Evolutionary conservation across 2,888 invertebrate species (phyloP), one percentile per base, ranked within the genome.

Genomic region (Ormyrus rosae): DNA sequence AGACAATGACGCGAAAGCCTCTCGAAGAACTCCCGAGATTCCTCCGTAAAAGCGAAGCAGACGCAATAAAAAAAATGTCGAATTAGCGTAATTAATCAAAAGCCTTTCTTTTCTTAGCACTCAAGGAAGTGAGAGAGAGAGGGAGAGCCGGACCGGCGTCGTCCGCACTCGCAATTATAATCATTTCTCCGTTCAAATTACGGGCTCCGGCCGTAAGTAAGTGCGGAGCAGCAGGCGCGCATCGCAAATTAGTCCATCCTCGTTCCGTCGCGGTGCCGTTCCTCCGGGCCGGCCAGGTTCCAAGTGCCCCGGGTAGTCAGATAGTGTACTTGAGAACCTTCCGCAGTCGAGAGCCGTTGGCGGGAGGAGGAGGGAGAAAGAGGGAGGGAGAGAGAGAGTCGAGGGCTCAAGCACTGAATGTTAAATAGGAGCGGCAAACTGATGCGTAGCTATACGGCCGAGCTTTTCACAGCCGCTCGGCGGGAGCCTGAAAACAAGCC

Each of bases 341-440:
- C 61, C 61, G 50, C 58, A 71, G 51, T 55, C 45, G 51, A 68
- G 45, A 55, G 68, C 68, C 68, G 11, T 11, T n/a, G 48, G 65
- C 10, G 13, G 63, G 34, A 77, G 11, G 58, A 53, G 65, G 65
- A 65, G 55, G n/a, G 65, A 56, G 53, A 55, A 48, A 55, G 46
- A 19, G 51, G 51, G 50, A 6, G 60, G 11, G 51, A 58, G 50
- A 6, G 60, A 58, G 65, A 71, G 65, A 58, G 56, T 60, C 46
- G 50, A 79, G 67, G 55, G 67, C 55, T 68, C 63, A 9, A 76
- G 76, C 51, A 72, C 71, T 67, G 72, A 76, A 76, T 76, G 70
- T 56, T 76, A 80, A 80, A 71, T 75, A 75, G 70, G 53, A 80
- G 48, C 61, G 64, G 53, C 64, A 50, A 75, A 71, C 74, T 80